A percentile compares a stretch with the other conserved stretches of the same genome.
phyloP scores from a whole-genome alignment of 2,797 vertebrate species.

The Halcyon chelicuti region DNA sequence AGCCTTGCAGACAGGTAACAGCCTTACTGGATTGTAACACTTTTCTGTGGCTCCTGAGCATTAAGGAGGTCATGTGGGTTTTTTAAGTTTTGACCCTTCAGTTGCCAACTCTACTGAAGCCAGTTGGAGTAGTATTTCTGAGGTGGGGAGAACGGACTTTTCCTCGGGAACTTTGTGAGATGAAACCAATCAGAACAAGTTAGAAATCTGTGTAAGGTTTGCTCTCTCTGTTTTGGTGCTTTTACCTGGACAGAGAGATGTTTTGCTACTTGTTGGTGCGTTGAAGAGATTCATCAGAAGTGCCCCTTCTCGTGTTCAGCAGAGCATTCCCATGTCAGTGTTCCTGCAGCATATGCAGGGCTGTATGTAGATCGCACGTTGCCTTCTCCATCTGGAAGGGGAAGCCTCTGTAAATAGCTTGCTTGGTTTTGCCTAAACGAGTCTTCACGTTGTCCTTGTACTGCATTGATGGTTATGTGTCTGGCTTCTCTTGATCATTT shows the following conservation, averaged over 20 bases:
- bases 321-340: not conserved
- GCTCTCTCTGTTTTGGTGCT: not conserved
- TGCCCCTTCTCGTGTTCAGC: not conserved
- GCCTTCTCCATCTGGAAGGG: not conserved
- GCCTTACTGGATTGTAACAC: not conserved
- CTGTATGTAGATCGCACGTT: fast-evolving
- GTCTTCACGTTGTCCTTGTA: fast-evolving
- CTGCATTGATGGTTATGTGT: not conserved
- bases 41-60: not conserved
- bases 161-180: not conserved
- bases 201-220: not conserved
- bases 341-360: not conserved
- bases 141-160: not conserved
- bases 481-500: not conserved
- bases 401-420: not conserved
- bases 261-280: not conserved
- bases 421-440: not conserved
- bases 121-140: fast-evolving
- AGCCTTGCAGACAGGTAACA: not conserved
- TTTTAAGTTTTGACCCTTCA: not conserved
- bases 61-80: not conserved
- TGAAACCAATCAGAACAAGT: not conserved
- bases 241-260: not conserved
- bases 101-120: not conserved
- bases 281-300: not conserved